Base-by-base conservation (phyloP, 2,113 vertebrate genomes). In the Syngnathus scovelli region DNA sequence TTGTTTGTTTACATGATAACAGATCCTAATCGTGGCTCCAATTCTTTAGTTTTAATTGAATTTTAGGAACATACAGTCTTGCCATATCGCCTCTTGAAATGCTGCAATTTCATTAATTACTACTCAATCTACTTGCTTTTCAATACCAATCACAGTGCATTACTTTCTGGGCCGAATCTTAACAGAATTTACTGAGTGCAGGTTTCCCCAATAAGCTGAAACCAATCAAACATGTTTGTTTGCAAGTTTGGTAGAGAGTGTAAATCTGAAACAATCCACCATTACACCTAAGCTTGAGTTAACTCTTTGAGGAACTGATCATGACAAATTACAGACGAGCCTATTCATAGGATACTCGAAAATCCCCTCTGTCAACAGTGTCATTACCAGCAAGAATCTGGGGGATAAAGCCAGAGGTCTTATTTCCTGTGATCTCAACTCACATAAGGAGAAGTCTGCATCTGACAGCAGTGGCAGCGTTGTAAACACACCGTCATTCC, bases 361-460 rank as follows among this genome's bases (percentile, higher is more conserved):
- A 71, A 80, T 80, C 56, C 61, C 46, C 61, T 75, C 63, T 74
- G 62, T 77, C 77, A 83, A 62, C 74, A 68, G 16, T 13, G 18
- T 72, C 49, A 77, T 77, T 80, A 67, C 62, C 43, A 64, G 33
- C 62, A 58, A 55, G 66, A 76, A 74, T 56, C 38, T 43, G 16
- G n/a, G 33, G 66, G 58, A 71, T 71, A 52, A 75, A 72, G n/a
- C 19, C 66, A 69, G 73, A 82, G 66, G 69, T 60, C 67, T 63
- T 75, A 52, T 62, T 78, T 84, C 81, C 84, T 77, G 43, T 21
- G 41, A 68, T 76, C 27, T 65, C n/a, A 74, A 64, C 44, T 48
- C 61, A 67, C 75, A 49, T 19, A 65, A 65, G 56, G 16, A 64
- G 39, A 39, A 23, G 54, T 62, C 61, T 62, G 27, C 62, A 74